These are phyloP conservation scores for Labia minor DNA, from an alignment of 2,888 invertebrate species.

Conservation along the genomic window DNA sequence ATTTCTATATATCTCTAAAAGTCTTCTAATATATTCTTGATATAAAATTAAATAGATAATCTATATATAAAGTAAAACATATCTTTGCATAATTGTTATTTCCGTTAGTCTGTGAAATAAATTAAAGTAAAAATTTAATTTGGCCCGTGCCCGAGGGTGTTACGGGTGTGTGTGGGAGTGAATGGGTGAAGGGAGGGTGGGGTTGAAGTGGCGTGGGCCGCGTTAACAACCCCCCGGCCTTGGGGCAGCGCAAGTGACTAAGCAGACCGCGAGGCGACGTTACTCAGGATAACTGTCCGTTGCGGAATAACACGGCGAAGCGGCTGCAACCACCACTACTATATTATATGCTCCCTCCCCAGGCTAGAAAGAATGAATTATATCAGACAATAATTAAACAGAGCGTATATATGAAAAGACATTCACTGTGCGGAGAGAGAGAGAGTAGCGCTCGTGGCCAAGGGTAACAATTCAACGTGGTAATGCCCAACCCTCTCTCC, in stretches of 20 bases:
- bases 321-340: not conserved
- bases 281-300: constrained; percentile 13
- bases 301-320: not conserved
- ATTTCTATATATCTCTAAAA: too few relatives aligned
- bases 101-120: not conserved
- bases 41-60: constrained; percentile 13
- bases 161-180: constrained; percentile 27
- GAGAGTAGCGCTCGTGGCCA: not conserved
- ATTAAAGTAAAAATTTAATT: constrained; percentile 13
- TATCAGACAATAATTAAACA: constrained; percentile 13
- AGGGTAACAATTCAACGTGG: constrained; percentile 13
- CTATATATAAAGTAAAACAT: not conserved
- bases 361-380: constrained; percentile 13
- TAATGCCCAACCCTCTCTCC: not conserved
- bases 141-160: not conserved
- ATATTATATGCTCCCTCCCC: not conserved
- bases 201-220: constrained; percentile 28
- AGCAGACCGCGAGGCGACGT: constrained; percentile 7
- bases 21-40: not conserved
- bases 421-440: not conserved
- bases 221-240: constrained; percentile 20
- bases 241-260: not conserved
- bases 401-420: constrained; percentile 13
- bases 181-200: not conserved
- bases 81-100: constrained; percentile 8